These are phyloP conservation scores for Hydrozoanthus tunicans DNA, from an alignment of 64 coral and sea anemone species.

Conservation along the genomic window DNA sequence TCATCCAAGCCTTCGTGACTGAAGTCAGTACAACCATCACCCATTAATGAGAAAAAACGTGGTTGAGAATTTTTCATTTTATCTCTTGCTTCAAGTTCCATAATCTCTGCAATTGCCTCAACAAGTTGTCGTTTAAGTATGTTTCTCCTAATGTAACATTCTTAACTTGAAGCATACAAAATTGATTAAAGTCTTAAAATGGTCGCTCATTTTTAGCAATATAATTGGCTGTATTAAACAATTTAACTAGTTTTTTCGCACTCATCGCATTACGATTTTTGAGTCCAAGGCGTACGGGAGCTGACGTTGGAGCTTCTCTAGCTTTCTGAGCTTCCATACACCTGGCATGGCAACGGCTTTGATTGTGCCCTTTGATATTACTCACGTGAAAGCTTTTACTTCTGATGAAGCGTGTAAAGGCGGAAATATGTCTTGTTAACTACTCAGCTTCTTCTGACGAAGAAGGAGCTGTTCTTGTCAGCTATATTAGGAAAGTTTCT, in stretches of 20 bases:
- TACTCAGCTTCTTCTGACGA: not conserved
- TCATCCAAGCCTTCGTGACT: not conserved
- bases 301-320: conserved; percentile 4
- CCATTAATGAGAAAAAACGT: not conserved
- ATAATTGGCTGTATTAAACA: not conserved
- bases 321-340: conserved; percentile 41
- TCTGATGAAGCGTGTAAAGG: not conserved
- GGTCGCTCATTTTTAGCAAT: not conserved
- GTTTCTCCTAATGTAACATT: conserved; percentile 16
- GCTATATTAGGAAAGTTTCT: conserved; percentile 34
- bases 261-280: conserved; percentile 29
- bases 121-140: conserved; percentile 39
- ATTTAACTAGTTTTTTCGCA: conserved; percentile 9
- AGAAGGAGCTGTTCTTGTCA: conserved; percentile 54
- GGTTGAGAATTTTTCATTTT: not conserved
- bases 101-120: conserved; percentile 17
- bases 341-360: conserved; percentile 30
- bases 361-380: conserved; percentile 48
- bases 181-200: not conserved
- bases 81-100: conserved; percentile 26
- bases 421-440: too few relatives aligned
- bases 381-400: conserved; percentile 28
- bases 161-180: not conserved
- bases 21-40: not conserved
- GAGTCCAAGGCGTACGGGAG: conserved; percentile 15